Percentiles rank a stretch among this genome's conserved stretches.
phyloP scores from a whole-genome alignment of 2,113 vertebrate genomes.

The Leptodactylus fuscus region DNA sequence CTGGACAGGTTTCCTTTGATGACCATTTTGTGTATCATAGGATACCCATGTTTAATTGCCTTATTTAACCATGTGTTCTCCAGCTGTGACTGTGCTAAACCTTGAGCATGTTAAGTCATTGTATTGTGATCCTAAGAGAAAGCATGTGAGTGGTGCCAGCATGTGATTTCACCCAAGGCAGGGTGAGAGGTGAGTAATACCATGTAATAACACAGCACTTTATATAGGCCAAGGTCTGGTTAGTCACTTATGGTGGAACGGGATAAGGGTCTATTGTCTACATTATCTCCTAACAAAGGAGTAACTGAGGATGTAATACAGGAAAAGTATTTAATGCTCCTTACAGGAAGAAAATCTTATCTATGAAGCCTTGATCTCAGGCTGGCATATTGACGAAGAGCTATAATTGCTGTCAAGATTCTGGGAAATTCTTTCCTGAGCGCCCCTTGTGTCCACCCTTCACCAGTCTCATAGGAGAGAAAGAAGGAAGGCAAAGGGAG shows the following conservation, averaged over 20 bases:
- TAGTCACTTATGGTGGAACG: neutral
- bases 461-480: neutral
- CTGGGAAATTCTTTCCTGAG: constrained; percentile 6
- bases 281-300: neutral
- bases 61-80: too few species aligned
- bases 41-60: too few species aligned
- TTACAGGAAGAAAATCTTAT: neutral
- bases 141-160: neutral
- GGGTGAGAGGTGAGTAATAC: neutral
- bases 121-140: neutral
- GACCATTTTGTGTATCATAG: too few species aligned
- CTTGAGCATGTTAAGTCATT: too few species aligned
- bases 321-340: neutral
- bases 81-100: too few species aligned
- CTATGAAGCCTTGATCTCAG: neutral
- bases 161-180: neutral
- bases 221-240: neutral
- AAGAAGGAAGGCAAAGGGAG: neutral
- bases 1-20: too few species aligned
- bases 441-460: neutral
- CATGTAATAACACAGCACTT: neutral
- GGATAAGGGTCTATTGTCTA: neutral
- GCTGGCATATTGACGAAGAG: neutral
- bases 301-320: too few species aligned
- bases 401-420: neutral